These are phyloP conservation scores for Metridium senile DNA, from an alignment of 92 coral and sea anemone genomes.

Conservation along the genomic window DNA sequence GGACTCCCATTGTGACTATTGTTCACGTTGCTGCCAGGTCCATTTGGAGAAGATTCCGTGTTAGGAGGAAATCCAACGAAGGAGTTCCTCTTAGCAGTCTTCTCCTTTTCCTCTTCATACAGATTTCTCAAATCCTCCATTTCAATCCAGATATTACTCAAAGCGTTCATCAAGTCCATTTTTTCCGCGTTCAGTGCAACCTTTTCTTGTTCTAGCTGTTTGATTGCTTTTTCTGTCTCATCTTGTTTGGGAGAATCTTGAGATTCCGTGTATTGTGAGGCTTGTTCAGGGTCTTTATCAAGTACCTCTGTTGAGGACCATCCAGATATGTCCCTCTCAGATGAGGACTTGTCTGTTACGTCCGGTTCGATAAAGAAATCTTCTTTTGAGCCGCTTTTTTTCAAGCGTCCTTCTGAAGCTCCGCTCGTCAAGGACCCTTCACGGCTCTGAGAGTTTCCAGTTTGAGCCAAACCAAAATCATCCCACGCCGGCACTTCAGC, in stretches of 20 bases:
- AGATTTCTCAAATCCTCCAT: slow-evolving; percentile 29
- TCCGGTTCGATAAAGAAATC: neutral
- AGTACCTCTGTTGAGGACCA: slow-evolving; percentile 5
- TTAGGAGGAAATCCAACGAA: neutral
- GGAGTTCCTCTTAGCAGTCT: neutral
- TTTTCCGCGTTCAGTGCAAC: slow-evolving; percentile 19
- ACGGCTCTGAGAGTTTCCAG: neutral
- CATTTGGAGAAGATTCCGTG: neutral
- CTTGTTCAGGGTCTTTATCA: slow-evolving; percentile 1
- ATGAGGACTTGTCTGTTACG: neutral
- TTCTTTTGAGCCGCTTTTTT: neutral
- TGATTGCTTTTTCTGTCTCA: slow-evolving; percentile 14
- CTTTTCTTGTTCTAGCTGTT: slow-evolving; percentile 23
- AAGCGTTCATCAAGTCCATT: slow-evolving; percentile 21
- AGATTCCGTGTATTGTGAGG: slow-evolving; percentile 6
- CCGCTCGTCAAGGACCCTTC: slow-evolving; percentile 10
- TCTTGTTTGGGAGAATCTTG: no score
- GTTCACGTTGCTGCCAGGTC: neutral
- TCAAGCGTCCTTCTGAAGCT: neutral
- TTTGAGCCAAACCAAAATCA: slow-evolving; percentile 1
- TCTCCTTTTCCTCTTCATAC: slow-evolving; percentile 8
- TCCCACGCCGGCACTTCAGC: slow-evolving; percentile 5
- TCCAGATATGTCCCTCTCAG: neutral
- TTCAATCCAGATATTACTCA: slow-evolving; percentile 30
- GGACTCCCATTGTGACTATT: neutral